Base-by-base conservation (phyloP, 1,140 invertebrate species). In the Pseudomyrmex cubaensis region DNA sequence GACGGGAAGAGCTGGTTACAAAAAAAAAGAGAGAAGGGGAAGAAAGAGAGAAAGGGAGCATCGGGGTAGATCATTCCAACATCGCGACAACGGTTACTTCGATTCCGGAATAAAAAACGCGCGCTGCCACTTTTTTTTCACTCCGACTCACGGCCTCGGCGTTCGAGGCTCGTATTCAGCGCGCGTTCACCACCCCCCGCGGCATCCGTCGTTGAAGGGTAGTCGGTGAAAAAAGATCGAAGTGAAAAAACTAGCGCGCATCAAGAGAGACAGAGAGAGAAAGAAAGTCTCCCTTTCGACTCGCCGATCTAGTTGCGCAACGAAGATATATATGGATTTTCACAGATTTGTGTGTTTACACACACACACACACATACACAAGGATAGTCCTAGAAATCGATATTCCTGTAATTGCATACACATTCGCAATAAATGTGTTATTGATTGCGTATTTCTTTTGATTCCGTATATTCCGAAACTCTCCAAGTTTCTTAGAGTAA, bases 51-150 rank as follows among this genome's bases (percentile, higher is more conserved):
- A 50, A 63, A 70, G 20, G 35, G 67, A 74, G 63, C 44, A 35
- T 35, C 13, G 25, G 52, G 22, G 15, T 50, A 13, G 86, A 83
- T 88, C 86, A 83, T 73, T 74, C 66, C 62, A 10, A 22, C 61
- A 61, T 69, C 59, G 78, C 78, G 78, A 83, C 78, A 88, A 80
- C 86, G 86, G 74, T 89, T 85, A 78, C 86, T 85, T 88, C 86
- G 77, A 86, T 88, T 85, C 87, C 59, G 54, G 64, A 70, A 80
- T 75, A 85, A 89, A 85, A 89, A 88, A 89, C 59, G 69, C 62
- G 50, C 22, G 20, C 50, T 17, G 22, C 63, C 25, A 35, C 20
- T 48, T 4, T 72, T 72, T 82, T 76, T 59, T 61, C 57, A 48
- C 56, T 62, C 9, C 22, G 7, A 13, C 59, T 56, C 74, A 50